Evolutionary conservation across 2,113 vertebrate species (phyloP), one percentile per base, ranked within the genome.

Genomic region (Patagioenas fasciata): DNA sequence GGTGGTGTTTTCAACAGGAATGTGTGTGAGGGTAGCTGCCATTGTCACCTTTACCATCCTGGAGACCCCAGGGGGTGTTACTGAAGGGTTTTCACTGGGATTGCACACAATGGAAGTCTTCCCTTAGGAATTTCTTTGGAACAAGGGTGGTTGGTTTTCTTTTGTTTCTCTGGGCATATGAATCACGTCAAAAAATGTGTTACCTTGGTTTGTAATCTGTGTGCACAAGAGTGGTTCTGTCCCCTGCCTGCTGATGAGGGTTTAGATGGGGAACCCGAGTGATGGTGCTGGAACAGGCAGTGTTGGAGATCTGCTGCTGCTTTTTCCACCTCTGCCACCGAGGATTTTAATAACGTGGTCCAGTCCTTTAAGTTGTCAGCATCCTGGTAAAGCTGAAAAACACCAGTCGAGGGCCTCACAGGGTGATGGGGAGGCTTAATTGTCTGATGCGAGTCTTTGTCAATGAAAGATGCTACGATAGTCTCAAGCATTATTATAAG

Each of bases 1-100:
- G 96, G 54, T 75, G 94, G 95, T 95, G 93, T 95, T 95, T 91
- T 74, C 83, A 75, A n/a, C 65, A 96, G 91, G 8, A 32, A 80
- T 86, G 86, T 92, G 42, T 95, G 38, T 79, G 66, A 97, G 67
- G 88, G 82, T 65, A 95, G 95, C 77, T 89, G 73, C 83, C 64
- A 48, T 60, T 13, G 4, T 95, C 93, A 60, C 58, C 72, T 93
- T 57, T 80, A 4, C 60, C 65, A 48, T 78, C 77, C 80, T 65
- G 88, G 91, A 96, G 88, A 75, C 86, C 57, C 58, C 77, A 7
- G 19, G 62, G 65, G 86, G 23, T 81, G 65, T 75, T 72, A 16
- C 50, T 32, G 32, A 74, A 83, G 86, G 79, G 69, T 90, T 91
- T 77, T 62, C 21, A 17, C n/a, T 73, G 89, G 78, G 70, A 13